Evolutionary conservation across 2,797 vertebrate genomes (phyloP).

Genomic region (Bryconaethiops microstoma): DNA sequence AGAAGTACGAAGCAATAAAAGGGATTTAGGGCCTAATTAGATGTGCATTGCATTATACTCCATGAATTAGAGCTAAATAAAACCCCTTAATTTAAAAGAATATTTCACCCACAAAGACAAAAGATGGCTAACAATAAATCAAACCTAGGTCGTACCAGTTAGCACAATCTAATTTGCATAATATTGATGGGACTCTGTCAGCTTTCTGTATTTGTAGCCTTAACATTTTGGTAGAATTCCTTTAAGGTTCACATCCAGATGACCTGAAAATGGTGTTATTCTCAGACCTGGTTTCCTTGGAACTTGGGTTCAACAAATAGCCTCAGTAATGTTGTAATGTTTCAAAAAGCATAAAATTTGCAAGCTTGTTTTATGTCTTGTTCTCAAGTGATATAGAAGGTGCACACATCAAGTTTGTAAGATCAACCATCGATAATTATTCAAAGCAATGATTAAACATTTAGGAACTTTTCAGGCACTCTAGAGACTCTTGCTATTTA

Average conservation of each 20-base stretch:
- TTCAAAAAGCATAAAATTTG: too few species aligned
- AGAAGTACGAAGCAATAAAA: slow-evolving; percentile 50
- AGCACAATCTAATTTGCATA: not conserved
- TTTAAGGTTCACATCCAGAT: slow-evolving; percentile 3
- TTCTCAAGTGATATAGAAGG: too few species aligned
- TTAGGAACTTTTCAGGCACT: too few species aligned
- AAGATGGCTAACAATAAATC: slow-evolving; percentile 33
- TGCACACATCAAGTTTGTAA: slow-evolving; percentile 23
- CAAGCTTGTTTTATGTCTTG: too few species aligned
- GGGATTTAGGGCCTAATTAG: slow-evolving; percentile 53
- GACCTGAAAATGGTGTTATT: not conserved
- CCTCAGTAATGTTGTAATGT: too few species aligned
- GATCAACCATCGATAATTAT: not conserved
- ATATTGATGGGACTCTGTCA: not conserved
- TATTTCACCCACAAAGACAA: slow-evolving; percentile 3
- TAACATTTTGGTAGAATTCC: not conserved
- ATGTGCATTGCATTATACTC: slow-evolving; percentile 29
- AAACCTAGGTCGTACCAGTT: slow-evolving; percentile 2
- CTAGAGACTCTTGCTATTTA: too few species aligned
- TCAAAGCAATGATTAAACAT: too few species aligned
- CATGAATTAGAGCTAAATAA: slow-evolving; percentile 16
- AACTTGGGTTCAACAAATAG: not conserved
- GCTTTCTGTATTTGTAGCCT: slow-evolving; percentile 27
- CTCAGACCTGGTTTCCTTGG: not conserved
- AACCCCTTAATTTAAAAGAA: slow-evolving; percentile 30